phyloP scores from a whole-genome alignment of 1,140 invertebrate genomes.

The Coenobita brevimanus region DNA sequence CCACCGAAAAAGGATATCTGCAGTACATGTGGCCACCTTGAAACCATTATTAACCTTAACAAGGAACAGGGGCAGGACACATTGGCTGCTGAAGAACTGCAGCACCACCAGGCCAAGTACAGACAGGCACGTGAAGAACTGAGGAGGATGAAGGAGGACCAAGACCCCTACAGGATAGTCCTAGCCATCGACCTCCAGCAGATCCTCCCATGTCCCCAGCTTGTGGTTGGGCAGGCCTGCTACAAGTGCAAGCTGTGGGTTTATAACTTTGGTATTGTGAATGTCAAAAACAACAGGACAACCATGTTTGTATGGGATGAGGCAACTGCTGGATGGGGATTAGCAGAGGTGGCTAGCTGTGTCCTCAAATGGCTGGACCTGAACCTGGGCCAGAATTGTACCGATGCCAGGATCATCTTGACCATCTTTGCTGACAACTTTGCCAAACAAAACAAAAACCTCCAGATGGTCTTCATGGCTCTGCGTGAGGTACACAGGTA shows the following conservation, averaged over 20 bases:
- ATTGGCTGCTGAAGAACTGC: background rate
- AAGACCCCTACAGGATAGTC: background rate
- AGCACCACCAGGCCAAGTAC: background rate
- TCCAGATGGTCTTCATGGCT: background rate
- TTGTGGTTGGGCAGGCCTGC: background rate
- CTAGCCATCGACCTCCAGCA: background rate
- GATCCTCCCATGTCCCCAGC: background rate
- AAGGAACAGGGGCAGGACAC: background rate
- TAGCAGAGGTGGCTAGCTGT: background rate
- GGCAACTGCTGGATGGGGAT: background rate
- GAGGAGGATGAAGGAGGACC: background rate
- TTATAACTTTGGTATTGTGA: background rate
- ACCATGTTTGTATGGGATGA: background rate
- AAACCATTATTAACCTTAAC: background rate
- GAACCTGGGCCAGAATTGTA: background rate
- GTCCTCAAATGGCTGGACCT: background rate
- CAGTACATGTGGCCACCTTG: background rate
- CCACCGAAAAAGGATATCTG: background rate
- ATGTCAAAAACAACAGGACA: background rate
- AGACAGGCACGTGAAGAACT: background rate
- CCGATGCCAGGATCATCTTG: background rate
- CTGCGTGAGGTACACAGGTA: background rate
- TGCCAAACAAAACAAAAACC: background rate
- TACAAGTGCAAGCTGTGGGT: slow-evolving; percentile 1
- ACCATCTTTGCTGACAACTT: slow-evolving; percentile 10